Evolutionary conservation across 2,888 invertebrate species (phyloP).

Genomic region (Lacanobia wlatinum): DNA sequence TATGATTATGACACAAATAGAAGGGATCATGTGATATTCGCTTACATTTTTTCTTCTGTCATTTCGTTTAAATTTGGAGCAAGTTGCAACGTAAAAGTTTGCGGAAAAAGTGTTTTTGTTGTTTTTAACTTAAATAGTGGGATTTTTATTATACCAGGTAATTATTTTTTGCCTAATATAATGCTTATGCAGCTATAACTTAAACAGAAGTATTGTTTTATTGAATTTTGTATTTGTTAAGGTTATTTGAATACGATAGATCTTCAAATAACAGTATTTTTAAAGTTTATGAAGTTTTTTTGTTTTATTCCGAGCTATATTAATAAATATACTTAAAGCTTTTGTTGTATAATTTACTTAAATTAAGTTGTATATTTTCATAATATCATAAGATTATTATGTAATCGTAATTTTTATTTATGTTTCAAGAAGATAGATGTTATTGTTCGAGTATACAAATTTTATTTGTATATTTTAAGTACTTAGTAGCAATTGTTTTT

Average conservation of each 20-base stretch:
- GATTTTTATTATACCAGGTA: constrained; percentile 3
- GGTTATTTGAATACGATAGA: not conserved
- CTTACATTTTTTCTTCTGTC: too few species aligned
- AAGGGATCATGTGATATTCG: too few species aligned
- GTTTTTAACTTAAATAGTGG: constrained; percentile 4
- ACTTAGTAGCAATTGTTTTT: too few species aligned
- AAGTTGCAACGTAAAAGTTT: not conserved
- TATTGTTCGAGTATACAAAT: too few species aligned
- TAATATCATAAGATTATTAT: constrained; percentile 7
- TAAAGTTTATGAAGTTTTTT: constrained; percentile 9
- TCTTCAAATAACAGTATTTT: constrained; percentile 9
- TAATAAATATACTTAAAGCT: constrained; percentile 10
- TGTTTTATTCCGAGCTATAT: constrained; percentile 12
- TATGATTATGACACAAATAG: too few species aligned
- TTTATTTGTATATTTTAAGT: too few species aligned
- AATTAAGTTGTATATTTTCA: constrained; percentile 7
- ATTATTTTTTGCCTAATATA: constrained; percentile 6
- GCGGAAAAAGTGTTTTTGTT: constrained; percentile 5
- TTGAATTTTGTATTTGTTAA: too few species aligned
- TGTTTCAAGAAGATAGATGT: too few species aligned
- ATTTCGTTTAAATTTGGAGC: too few species aligned
- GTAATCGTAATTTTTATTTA: constrained; percentile 1
- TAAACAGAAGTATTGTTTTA: too few species aligned
- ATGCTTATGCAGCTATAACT: not conserved
- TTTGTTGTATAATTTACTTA: constrained; percentile 11